Base-by-base conservation (phyloP, 92 coral and sea anemone species). In the Zoanthus solanderi region DNA sequence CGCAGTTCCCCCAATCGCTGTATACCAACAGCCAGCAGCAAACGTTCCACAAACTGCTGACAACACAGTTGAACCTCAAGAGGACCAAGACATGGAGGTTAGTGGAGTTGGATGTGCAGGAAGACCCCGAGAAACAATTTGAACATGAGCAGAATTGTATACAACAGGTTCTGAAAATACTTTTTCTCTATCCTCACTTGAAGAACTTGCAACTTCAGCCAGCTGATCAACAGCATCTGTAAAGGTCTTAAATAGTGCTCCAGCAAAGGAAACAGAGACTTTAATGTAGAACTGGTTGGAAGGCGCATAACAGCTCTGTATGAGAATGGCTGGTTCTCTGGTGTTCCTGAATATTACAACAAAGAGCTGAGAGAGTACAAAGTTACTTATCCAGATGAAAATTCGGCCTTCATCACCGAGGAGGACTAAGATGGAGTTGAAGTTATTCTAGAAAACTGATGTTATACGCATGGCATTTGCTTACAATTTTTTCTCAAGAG, bases 351-450 rank as follows among this genome's bases (percentile, higher is more conserved):
- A 71, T 77, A 77, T 54, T 78, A 67, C 65, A 78, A 63, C 74
- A 63, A 71, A 71, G 79, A 87, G 85, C 90, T 87, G 48, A 42
- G 37, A 68, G 85, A 87, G 80, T 87, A 87, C 29, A 87, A 76
- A 67, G 90, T 87, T 50, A 87, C 67, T 31, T 66, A 77, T 72
- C 90, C 37, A 63, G 85, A 77, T 71, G 84, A 78, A 58, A 77
- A 78, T 16, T 77, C 90, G 17, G 90, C 78, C 53, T 87, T 77
- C 79, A 47, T 87, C 31, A 67, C 90, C 66, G 11, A 29, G 28
- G 85, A 65, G 16, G 90, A 87, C 85, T 60, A 78, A 37, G 89
- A 87, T 68, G 89, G 89, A n/a, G 89, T 87, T 45, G 89, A 87
- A 87, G 78, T 63, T 31, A 77, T 87, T 56, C 72, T 87, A 79